Evolutionary conservation across 2,888 invertebrate species (phyloP).

Genomic region (Malacosoma neustria): DNA sequence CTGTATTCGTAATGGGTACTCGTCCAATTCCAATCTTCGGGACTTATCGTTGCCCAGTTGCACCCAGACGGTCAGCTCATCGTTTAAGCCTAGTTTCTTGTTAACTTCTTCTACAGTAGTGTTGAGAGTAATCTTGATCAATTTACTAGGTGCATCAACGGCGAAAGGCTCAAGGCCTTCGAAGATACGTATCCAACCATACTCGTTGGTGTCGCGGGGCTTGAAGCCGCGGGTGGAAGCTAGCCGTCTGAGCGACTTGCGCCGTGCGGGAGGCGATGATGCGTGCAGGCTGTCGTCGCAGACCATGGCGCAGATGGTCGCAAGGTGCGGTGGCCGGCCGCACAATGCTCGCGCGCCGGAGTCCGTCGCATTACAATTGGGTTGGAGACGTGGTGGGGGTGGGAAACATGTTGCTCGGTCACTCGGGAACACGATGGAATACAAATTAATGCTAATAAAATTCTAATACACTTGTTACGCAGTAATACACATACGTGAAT

Average conservation of each 20-base stretch:
- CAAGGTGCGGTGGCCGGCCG: conserved; percentile 43
- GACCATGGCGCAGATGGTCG: conserved; percentile 64
- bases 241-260: conserved; percentile 65
- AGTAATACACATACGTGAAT: too few relatives aligned
- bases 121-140: conserved; percentile 74
- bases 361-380: conserved; percentile 65
- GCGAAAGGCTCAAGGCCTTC: conserved; percentile 70
- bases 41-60: conserved; percentile 74
- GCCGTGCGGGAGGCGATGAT: conserved; percentile 59
- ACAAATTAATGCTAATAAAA: conserved; percentile 37
- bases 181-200: conserved; percentile 78
- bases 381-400: conserved; percentile 66
- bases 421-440: conserved; percentile 59
- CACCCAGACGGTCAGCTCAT: conserved; percentile 66
- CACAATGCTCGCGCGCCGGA: conserved; percentile 49
- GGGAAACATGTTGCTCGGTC: conserved; percentile 67
- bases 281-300: conserved; percentile 64
- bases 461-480: conserved; percentile 20
- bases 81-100: conserved; percentile 61
- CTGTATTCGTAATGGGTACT: conserved; percentile 76
- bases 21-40: conserved; percentile 68
- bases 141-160: conserved; percentile 66
- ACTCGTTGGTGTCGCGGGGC: conserved; percentile 38
- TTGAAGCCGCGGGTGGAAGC: conserved; percentile 69
- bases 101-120: conserved; percentile 72